A percentile compares a stretch with the other conserved stretches of the same genome.
Conservation (phyloP, 2,113 vertebrate species). For the Triplophysa rosa region DNA sequence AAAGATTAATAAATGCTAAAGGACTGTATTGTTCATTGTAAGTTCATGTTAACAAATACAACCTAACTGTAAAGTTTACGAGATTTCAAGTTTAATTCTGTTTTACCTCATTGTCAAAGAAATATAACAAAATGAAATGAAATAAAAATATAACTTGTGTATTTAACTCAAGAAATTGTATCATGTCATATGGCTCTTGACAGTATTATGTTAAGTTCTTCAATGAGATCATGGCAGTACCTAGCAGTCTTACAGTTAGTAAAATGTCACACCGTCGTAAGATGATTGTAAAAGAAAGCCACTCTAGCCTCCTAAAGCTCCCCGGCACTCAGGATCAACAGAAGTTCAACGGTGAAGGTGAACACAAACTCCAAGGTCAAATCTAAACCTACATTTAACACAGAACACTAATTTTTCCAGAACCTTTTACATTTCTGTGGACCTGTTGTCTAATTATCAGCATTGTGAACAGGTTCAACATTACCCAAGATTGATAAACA, state of each 20-base stretch:
- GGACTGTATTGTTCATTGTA: too few relatives aligned
- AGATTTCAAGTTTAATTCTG: too few relatives aligned
- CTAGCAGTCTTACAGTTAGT: background rate
- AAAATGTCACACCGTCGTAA: constrained; percentile 27
- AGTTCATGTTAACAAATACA: too few relatives aligned
- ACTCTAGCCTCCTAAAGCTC: constrained; percentile 36
- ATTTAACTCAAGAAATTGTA: too few relatives aligned
- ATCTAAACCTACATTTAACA: background rate
- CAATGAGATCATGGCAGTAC: background rate
- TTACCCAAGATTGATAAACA: constrained; percentile 10
- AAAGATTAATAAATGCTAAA: too few relatives aligned
- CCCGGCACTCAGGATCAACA: background rate
- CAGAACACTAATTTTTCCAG: background rate
- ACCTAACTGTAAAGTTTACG: too few relatives aligned
- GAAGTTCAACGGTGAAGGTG: constrained; percentile 1
- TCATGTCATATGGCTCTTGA: too few relatives aligned
- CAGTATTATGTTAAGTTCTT: too few relatives aligned
- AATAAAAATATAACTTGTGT: too few relatives aligned
- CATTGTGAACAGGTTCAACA: background rate
- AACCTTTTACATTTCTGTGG: background rate
- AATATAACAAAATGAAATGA: too few relatives aligned
- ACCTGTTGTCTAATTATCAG: constrained; percentile 1
- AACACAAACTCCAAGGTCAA: background rate
- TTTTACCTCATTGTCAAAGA: too few relatives aligned
- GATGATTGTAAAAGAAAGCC: constrained; percentile 40